These are phyloP conservation scores for Acrossocheilus wenchowensis DNA, from an alignment of 2,797 vertebrate genomes.

Conservation along the genomic window DNA sequence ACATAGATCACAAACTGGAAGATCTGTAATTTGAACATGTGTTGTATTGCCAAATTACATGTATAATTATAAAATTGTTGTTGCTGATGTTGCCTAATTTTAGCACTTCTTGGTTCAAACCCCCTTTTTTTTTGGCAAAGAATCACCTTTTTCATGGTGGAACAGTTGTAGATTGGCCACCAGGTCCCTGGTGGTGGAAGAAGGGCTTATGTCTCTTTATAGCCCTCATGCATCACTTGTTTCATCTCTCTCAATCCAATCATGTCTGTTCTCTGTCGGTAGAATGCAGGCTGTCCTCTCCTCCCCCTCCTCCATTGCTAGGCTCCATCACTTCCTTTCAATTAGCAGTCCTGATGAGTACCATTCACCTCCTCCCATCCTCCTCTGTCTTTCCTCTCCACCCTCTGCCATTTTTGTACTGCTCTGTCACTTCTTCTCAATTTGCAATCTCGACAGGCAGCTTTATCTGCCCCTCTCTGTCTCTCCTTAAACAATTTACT, in stretches of 20 bases:
- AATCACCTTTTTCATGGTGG: background rate
- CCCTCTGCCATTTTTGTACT: conserved; percentile 71
- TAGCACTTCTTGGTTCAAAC: background rate
- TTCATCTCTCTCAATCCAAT: conserved; percentile 37
- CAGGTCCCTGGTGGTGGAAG: background rate
- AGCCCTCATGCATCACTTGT: conserved; percentile 15
- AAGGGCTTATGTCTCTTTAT: conserved; percentile 36
- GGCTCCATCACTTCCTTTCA: conserved; percentile 79
- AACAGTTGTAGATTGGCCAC: background rate
- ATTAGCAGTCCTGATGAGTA: conserved; percentile 79
- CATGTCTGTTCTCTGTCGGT: conserved; percentile 35
- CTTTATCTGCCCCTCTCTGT: conserved; percentile 69
- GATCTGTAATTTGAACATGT: background rate
- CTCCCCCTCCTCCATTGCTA: conserved; percentile 53
- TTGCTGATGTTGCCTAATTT: background rate
- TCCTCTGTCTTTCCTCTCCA: conserved; percentile 54
- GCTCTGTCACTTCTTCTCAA: conserved; percentile 81
- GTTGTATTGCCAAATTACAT: background rate
- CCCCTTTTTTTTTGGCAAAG: background rate
- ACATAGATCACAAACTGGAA: background rate
- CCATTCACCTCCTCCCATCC: conserved; percentile 70
- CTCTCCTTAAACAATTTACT: conserved; percentile 53
- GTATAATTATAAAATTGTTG: background rate
- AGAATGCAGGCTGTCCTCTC: conserved; percentile 4
- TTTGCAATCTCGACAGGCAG: conserved; percentile 77